Conservation (phyloP, 1,140 invertebrate genomes). For the Thaumatotibia leucotreta region DNA sequence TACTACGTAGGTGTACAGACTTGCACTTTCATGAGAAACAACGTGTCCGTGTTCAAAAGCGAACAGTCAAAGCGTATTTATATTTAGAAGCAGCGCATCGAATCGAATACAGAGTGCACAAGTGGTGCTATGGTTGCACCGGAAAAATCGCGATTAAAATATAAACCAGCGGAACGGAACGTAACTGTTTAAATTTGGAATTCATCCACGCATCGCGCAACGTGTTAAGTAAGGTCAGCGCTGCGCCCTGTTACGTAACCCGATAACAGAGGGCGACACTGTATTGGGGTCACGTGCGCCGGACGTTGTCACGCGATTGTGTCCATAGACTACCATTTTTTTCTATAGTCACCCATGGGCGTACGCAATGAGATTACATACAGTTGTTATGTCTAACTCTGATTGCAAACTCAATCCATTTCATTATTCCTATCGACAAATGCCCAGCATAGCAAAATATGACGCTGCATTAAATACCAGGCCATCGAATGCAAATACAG, state of each 20-base stretch:
- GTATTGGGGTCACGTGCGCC: neutral
- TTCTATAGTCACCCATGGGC: neutral
- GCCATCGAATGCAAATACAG: no score
- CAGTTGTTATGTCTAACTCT: no score
- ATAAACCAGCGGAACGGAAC: neutral
- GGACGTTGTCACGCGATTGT: neutral
- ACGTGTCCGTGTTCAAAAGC: no score
- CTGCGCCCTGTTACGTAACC: neutral
- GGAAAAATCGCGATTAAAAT: neutral
- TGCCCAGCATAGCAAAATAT: no score
- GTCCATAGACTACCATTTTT: neutral
- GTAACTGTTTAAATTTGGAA: neutral
- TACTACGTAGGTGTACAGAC: no score
- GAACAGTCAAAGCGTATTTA: neutral
- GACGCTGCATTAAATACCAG: neutral
- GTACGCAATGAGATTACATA: no score
- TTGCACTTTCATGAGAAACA: no score
- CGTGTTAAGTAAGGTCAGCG: slow-evolving; percentile 11
- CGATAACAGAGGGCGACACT: slow-evolving; percentile 5
- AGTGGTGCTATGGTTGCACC: neutral
- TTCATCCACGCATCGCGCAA: neutral
- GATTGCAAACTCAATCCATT: no score
- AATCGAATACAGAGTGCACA: neutral
- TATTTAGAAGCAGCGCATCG: neutral
- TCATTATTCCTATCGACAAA: no score